These are phyloP conservation scores for Saguinus imperator DNA, from an alignment of 2,113 vertebrate genomes.

Conservation along the genomic window DNA sequence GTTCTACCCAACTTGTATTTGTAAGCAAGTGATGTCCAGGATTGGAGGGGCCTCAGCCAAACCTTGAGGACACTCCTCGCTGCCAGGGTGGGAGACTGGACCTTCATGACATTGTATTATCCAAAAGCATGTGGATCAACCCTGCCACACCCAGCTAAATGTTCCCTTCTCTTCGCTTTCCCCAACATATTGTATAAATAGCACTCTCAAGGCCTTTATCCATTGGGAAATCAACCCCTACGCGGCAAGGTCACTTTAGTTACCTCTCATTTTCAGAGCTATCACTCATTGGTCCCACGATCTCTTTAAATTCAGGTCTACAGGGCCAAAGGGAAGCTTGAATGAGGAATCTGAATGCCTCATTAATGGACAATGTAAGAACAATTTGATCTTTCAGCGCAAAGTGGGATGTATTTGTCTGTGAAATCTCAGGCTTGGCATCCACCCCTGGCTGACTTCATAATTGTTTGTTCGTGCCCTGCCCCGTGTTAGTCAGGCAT, in stretches of 20 bases:
- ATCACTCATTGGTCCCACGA: constrained; percentile 3
- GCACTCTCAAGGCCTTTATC: not conserved
- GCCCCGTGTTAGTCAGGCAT: not conserved
- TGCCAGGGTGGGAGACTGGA: not conserved
- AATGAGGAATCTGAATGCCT: not conserved
- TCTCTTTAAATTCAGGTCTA: not conserved
- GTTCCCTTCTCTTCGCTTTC: not conserved
- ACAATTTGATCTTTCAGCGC: not conserved
- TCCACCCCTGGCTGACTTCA: not conserved
- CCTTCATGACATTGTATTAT: not conserved
- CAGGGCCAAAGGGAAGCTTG: not conserved
- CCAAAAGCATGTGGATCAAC: not conserved
- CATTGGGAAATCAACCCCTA: not conserved
- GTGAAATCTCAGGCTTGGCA: not conserved
- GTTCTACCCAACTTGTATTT: not conserved
- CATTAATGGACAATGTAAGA: not conserved
- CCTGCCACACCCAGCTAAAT: not conserved
- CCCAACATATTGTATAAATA: not conserved
- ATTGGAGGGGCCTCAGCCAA: not conserved
- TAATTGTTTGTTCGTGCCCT: no score
- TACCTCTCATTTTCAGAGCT: not conserved
- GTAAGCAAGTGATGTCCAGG: not conserved
- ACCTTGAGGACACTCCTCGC: not conserved
- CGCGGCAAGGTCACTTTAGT: not conserved
- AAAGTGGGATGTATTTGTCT: not conserved